Evolutionary conservation across 2,888 invertebrate species (phyloP).

Genomic region (Cacoxenus indagator): DNA sequence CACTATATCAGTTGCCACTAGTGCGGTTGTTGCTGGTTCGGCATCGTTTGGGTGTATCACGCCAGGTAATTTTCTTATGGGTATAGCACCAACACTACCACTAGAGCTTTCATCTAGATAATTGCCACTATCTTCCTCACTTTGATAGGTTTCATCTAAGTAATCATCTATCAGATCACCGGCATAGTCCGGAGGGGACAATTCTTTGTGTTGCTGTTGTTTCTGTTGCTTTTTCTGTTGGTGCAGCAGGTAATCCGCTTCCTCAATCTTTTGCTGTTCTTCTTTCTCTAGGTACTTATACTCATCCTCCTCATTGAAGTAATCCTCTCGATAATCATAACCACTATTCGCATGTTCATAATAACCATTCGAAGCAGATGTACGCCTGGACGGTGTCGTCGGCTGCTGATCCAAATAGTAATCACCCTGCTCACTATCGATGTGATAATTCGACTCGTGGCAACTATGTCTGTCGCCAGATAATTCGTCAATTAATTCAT

Average conservation of each 20-base stretch:
- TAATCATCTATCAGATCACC: constrained; percentile 55
- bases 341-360: constrained; percentile 60
- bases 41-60: constrained; percentile 2
- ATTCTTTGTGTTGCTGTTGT: constrained; percentile 36
- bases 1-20: constrained; percentile 19
- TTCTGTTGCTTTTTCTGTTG: constrained; percentile 47
- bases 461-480: constrained; percentile 38
- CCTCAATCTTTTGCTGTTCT: constrained; percentile 42
- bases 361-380: constrained; percentile 56
- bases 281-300: constrained; percentile 69
- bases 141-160: constrained; percentile 63
- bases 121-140: constrained; percentile 67
- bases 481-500: constrained; percentile 43
- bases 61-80: background rate
- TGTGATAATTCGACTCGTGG: constrained; percentile 55
- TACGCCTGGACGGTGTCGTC: constrained; percentile 43
- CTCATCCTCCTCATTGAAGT: constrained; percentile 71
- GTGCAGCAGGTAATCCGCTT: constrained; percentile 36
- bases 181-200: constrained; percentile 56
- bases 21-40: constrained; percentile 2
- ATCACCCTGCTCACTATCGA: constrained; percentile 67
- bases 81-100: constrained; percentile 51
- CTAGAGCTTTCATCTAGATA: constrained; percentile 67
- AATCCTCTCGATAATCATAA: constrained; percentile 70
- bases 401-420: constrained; percentile 61